Evolutionary conservation across 1,140 invertebrate species (phyloP), one percentile per base, ranked within the genome.

Genomic region (Pogonognathellus flavescens): DNA sequence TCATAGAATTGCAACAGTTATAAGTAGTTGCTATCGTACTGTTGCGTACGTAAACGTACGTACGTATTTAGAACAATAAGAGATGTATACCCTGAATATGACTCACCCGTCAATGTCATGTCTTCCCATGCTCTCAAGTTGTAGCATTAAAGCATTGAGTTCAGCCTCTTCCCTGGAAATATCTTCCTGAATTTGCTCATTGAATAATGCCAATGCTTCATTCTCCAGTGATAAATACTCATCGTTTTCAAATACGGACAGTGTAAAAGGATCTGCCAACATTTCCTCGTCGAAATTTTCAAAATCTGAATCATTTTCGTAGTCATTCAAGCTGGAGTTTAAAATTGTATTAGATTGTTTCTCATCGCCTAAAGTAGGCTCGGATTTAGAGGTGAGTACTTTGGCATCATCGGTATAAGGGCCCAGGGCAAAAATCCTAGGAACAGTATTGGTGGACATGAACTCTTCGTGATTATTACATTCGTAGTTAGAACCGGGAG

Each of bases 181-280:
- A 59, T 88, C 86, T 14, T 88, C 87, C 41, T 84, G 82, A 13
- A 89, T 72, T 22, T 85, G 25, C 20, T 87, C 84, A 83, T 86
- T 88, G 53, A 89, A 89, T 11, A 82, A 9, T 11, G 84, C 57
- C 20, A 89, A 66, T 4, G 87, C 87, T 83, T 89, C 87, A 84
- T 89, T 89, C 41, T 89, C 88, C 52, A 86, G 25, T 1, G 57
- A 62, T 13, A 89, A 20, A 66, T 87, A 89, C 25, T 89, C 87
- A 22, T 86, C 82, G 1, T 86, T 89, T 50, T 88, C 83, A 84
- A 89, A 89, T 16, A 87, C 55, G 6, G 84, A 72, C 25, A 89
- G 55, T 10, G 76, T 22, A 62, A 89, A 88, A 6, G 87, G 88
- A 59, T 89, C 86, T 9, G 57, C 41, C 31, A 80, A 31, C 10